These are phyloP conservation scores for Andrena hattorfiana DNA, from an alignment of 2,888 invertebrate genomes.

Conservation along the genomic window DNA sequence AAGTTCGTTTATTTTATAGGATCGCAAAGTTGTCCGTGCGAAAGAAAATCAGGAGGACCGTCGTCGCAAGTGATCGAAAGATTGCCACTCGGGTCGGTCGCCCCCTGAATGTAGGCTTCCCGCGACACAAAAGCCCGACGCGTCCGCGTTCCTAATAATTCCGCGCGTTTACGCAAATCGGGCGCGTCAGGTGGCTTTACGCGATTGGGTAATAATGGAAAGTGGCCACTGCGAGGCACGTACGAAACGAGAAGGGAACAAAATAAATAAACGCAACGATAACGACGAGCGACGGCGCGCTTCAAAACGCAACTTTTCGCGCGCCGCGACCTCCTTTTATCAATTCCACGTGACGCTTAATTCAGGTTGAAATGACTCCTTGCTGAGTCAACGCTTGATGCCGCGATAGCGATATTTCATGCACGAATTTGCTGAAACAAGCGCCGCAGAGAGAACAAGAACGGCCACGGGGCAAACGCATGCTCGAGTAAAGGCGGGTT, in stretches of 20 bases:
- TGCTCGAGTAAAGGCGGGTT: too few relatives aligned
- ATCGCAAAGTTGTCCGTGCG: too few relatives aligned
- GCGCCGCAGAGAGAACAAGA: neutral
- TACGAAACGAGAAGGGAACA: neutral
- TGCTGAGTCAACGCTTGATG: slow-evolving; percentile 42
- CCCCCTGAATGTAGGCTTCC: too few relatives aligned
- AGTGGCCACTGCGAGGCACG: neutral
- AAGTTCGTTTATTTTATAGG: too few relatives aligned
- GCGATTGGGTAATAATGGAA: slow-evolving; percentile 38
- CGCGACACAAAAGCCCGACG: neutral
- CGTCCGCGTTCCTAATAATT: slow-evolving; percentile 4
- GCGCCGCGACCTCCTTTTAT: slow-evolving; percentile 45
- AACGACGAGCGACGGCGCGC: neutral
- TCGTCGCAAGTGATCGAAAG: too few relatives aligned
- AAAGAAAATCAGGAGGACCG: too few relatives aligned
- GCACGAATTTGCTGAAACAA: neutral
- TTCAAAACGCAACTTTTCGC: neutral
- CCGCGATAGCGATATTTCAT: slow-evolving; percentile 19
- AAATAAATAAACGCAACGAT: neutral
- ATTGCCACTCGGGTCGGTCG: too few relatives aligned
- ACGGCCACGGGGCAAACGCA: neutral
- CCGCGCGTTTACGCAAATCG: neutral
- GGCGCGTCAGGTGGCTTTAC: neutral
- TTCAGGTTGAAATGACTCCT: slow-evolving; percentile 42
- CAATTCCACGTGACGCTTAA: slow-evolving; percentile 39